Evolutionary conservation across 2,888 invertebrate genomes (phyloP).

Genomic region (Sminthurinus aureus): DNA sequence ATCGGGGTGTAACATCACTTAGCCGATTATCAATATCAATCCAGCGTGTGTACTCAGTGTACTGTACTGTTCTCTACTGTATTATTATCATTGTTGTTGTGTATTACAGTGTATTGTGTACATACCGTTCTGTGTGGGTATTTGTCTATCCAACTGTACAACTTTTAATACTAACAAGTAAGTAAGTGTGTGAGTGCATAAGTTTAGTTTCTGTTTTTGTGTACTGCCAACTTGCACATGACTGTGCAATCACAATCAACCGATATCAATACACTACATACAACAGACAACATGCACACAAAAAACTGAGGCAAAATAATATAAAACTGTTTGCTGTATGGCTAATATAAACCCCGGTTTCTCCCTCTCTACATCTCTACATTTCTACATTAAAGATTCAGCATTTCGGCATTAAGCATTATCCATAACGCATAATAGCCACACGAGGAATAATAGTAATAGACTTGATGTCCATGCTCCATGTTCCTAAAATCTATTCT

Average conservation of each 20-base stretch:
- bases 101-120: too few relatives aligned
- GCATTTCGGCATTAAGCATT: too few relatives aligned
- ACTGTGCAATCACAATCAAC: conserved; percentile 1
- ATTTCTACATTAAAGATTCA: background rate
- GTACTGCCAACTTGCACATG: conserved; percentile 1
- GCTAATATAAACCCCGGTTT: background rate
- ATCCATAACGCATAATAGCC: background rate
- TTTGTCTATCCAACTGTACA: background rate
- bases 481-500: background rate
- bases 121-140: too few relatives aligned
- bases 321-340: too few relatives aligned
- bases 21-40: conserved; percentile 17
- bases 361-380: background rate
- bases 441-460: background rate
- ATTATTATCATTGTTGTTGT: too few relatives aligned
- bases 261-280: background rate
- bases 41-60: background rate
- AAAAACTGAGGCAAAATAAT: too few relatives aligned
- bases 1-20: background rate
- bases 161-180: background rate
- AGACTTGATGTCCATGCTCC: background rate
- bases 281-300: too few relatives aligned
- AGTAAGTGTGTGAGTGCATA: too few relatives aligned
- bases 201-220: background rate
- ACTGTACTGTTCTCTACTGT: too few relatives aligned